These are phyloP conservation scores for Agrochola macilenta DNA, from an alignment of 2,888 invertebrate genomes.

Conservation along the genomic window DNA sequence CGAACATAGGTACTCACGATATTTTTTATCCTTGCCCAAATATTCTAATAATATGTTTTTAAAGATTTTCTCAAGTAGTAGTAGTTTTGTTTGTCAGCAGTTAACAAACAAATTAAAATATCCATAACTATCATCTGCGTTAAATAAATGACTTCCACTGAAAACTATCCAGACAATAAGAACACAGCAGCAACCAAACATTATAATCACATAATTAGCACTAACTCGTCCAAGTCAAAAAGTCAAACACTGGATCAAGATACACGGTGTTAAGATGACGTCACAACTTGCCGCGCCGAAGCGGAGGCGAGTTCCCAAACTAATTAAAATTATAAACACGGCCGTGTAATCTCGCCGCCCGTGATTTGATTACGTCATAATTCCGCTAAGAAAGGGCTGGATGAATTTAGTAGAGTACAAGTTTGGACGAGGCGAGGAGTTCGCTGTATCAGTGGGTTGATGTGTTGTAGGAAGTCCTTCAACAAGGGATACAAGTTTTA, in stretches of 20 bases:
- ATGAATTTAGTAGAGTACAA: conserved; percentile 49
- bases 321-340: conserved; percentile 78
- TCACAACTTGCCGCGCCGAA: conserved; percentile 47
- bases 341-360: conserved; percentile 67
- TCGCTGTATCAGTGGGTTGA: conserved; percentile 34
- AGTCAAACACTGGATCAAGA: conserved; percentile 61
- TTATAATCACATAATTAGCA: conserved; percentile 45
- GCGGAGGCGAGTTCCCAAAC: conserved; percentile 64
- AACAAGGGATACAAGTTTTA: conserved; percentile 2
- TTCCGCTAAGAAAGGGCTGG: conserved; percentile 66
- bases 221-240: conserved; percentile 34
- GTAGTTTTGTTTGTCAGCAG: neutral
- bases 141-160: neutral
- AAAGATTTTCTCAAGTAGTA: neutral
- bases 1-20: neutral
- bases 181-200: conserved; percentile 4
- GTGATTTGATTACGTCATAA: conserved; percentile 71
- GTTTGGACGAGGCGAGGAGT: conserved; percentile 43
- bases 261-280: conserved; percentile 54
- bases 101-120: neutral
- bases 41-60: neutral
- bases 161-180: neutral
- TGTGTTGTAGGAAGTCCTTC: conserved; percentile 21
- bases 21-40: neutral
- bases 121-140: neutral